Evolutionary conservation across 2,113 vertebrate genomes (phyloP), one percentile per base, ranked within the genome.

Genomic region (Monopterus albus): DNA sequence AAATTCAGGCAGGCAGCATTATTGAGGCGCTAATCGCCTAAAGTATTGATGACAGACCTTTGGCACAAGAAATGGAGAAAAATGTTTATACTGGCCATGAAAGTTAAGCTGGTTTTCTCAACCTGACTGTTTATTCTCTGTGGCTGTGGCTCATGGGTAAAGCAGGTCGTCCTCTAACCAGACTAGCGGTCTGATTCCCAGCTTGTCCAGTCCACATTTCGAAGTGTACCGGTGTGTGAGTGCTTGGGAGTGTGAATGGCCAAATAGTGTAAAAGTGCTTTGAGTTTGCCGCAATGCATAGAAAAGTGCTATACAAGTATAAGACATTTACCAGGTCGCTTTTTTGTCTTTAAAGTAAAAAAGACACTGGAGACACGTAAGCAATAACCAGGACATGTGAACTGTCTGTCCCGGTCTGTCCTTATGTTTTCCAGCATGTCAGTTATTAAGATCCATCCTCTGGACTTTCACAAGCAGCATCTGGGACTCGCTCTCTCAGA

Each of bases 401-500:
- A 39, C 7, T 53, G 10, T 57, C 12, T 46, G 18, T 46, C 51
- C 38, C 18, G 5, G 29, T 55, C 25, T 21, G 50, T 61, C 8
- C 29, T n/a, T n/a, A n/a, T n/a, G n/a, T n/a, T 25, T 61, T 18
- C n/a, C 26, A 36, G 72, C 43, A 25, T 23, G 52, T 66, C 72
- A 18, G 65, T 51, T 28, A 39, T 61, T 68, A 46, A 15, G 17
- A 53, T 28, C 36, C 31, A 29, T 62, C 25, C 36, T 38, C 64
- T 57, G 64, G 58, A 75, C 61, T 45, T 65, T 42, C 39, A 70
- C 38, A 9, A 45, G 15, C 55, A 78, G 68, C 81, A 86, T 66
- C 71, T 89, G 83, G 74, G 50, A n/a, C 42, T 60, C 46, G n/a
- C 73, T 68, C 42, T 49, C 56, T 47, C 67, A 62, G 63, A 80